Evolutionary conservation across 1,140 invertebrate genomes (phyloP).

Genomic region (Nomia melanderi): DNA sequence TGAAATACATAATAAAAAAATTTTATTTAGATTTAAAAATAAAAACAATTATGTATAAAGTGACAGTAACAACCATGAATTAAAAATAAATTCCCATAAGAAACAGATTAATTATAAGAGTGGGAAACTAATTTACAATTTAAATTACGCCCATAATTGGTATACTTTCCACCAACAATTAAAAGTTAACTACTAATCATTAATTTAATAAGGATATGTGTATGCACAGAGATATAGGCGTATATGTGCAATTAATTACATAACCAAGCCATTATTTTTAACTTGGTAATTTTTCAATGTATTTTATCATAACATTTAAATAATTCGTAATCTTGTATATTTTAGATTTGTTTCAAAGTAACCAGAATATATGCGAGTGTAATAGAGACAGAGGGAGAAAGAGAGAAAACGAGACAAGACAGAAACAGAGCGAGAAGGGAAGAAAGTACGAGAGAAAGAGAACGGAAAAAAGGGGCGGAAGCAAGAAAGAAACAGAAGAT

Average conservation of each 20-base stretch:
- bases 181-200: conserved; percentile 6
- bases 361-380: conserved; percentile 10
- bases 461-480: conserved; percentile 46
- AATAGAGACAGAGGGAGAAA: background rate
- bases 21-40: background rate
- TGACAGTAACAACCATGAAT: background rate
- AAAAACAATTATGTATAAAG: background rate
- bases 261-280: conserved; percentile 15
- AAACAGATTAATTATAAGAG: background rate
- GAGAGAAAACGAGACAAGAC: conserved; percentile 12
- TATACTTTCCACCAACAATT: background rate
- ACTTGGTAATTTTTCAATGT: background rate
- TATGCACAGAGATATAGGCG: conserved; percentile 9
- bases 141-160: background rate
- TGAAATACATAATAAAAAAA: background rate
- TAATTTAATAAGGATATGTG: background rate
- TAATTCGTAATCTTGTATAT: background rate
- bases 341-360: background rate
- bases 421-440: conserved; percentile 26
- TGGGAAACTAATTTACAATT: background rate
- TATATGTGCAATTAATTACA: conserved; percentile 30
- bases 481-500: conserved; percentile 33
- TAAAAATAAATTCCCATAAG: background rate
- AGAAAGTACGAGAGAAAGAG: conserved; percentile 30
- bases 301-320: background rate